A percentile compares a stretch with the other conserved stretches of the same genome.
These are phyloP conservation scores for Agriopis leucophaearia DNA, from an alignment of 2,888 invertebrate genomes.

Conservation along the genomic window DNA sequence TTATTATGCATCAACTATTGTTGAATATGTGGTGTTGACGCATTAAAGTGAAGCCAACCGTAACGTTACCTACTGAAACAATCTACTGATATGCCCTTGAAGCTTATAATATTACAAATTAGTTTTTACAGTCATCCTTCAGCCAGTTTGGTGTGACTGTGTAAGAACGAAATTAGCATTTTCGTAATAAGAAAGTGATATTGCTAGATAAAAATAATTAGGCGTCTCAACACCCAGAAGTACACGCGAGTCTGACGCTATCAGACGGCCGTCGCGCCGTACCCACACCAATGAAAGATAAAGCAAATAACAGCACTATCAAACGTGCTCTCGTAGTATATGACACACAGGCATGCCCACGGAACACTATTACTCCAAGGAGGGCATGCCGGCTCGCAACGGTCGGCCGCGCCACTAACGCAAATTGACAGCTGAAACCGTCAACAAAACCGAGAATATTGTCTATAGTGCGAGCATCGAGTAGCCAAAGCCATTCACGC, in stretches of 20 bases:
- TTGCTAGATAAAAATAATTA: conserved; percentile 20
- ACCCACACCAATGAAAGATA: conserved; percentile 67
- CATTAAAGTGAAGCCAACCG: conserved; percentile 17
- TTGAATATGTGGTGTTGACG: conserved; percentile 17
- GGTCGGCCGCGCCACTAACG: conserved; percentile 52
- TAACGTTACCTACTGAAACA: conserved; percentile 25
- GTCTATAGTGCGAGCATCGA: conserved; percentile 53
- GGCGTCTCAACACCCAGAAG: conserved; percentile 42
- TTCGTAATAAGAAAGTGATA: neutral
- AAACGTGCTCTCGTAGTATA: conserved; percentile 49
- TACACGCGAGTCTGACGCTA: conserved; percentile 66
- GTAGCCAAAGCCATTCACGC: conserved; percentile 67
- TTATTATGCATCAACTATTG: conserved; percentile 2
- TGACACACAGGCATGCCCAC: conserved; percentile 60
- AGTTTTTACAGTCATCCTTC: neutral
- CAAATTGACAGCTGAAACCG: conserved; percentile 75
- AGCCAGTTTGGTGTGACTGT: neutral
- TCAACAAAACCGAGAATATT: conserved; percentile 70
- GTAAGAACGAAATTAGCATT: neutral
- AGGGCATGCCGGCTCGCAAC: conserved; percentile 59
- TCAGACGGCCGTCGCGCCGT: conserved; percentile 57
- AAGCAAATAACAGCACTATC: conserved; percentile 68
- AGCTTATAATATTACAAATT: neutral
- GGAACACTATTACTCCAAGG: too few species aligned
- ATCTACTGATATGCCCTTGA: conserved; percentile 8